phyloP scores from a whole-genome alignment of 1,140 invertebrate species.

The Caerostris darwini region DNA sequence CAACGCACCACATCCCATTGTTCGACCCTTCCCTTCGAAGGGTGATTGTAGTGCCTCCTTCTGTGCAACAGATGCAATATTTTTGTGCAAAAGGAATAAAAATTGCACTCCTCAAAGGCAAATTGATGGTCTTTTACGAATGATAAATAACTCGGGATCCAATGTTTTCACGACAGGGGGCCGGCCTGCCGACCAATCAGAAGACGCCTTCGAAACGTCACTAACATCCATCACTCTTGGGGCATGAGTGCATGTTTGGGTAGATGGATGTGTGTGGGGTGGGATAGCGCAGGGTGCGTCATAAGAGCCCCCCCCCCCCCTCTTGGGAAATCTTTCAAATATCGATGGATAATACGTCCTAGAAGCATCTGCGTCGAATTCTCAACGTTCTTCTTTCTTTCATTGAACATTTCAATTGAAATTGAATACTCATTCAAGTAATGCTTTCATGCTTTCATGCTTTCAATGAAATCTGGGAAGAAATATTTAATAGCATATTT shows the following conservation, averaged over 20 bases:
- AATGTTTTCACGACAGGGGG: constrained; percentile 75
- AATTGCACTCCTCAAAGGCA: constrained; percentile 67
- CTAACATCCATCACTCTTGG: constrained; percentile 68
- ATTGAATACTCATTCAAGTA: not conserved
- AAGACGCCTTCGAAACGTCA: constrained; percentile 71
- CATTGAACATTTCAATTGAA: constrained; percentile 31
- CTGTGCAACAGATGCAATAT: constrained; percentile 72
- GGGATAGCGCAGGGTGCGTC: not conserved
- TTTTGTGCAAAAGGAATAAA: constrained; percentile 58
- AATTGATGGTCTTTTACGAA: constrained; percentile 73
- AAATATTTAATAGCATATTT: too few relatives aligned
- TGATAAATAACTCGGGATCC: constrained; percentile 71
- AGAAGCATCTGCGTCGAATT: constrained; percentile 21
- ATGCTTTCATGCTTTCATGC: too few relatives aligned
- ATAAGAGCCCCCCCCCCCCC: constrained; percentile 40
- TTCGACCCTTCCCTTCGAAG: not conserved
- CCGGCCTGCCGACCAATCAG: constrained; percentile 65
- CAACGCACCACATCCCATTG: not conserved
- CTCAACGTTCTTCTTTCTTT: constrained; percentile 35
- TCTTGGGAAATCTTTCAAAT: constrained; percentile 68
- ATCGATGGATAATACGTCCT: constrained; percentile 71
- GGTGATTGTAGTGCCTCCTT: constrained; percentile 34
- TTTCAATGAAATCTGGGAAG: too few relatives aligned
- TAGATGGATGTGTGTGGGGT: constrained; percentile 21
- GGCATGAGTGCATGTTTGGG: constrained; percentile 50